Base-by-base conservation (phyloP, 2,797 vertebrate genomes). In the Crocodylus rhombifer region DNA sequence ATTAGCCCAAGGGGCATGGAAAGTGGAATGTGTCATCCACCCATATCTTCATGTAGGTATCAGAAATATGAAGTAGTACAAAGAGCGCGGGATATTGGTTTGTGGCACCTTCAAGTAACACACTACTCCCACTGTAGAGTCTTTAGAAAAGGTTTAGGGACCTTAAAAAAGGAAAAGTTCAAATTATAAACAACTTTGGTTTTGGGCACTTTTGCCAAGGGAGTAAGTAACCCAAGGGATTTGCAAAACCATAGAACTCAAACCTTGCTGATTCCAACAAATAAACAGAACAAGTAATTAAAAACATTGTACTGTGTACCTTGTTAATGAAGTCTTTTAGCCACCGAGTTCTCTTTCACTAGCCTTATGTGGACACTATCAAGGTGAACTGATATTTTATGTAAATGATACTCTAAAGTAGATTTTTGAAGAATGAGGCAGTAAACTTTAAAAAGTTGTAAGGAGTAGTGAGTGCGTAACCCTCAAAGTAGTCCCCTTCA, bases 321-420 rank as follows among this genome's bases (percentile, higher is more conserved):
- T 79, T 5, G 21, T 62, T 87, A 95, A 63, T 69, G 82, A 18
- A 28, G 80, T 89, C 67, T 83, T 80, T 28, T 75, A 63, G 42
- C 25, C n/a, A 11, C 0, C 3, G 51, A 61, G 58, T 17, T 60
- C 28, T 65, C 28, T 26, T n/a, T 65, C 30, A 82, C 14, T 30
- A 25, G 42, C 42, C 42, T 82, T 82, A 55, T 56, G 71, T 65
- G 89, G 58, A 62, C 84, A 86, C 23, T 25, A 73, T 25, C 61
- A 74, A 12, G 86, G 57, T 15, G 74, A 85, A 33, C 11, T 83
- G 67, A 23, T 80, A 57, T 81, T 67, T 42, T 51, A 14, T 93
- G 84, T 73, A 93, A 92, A 86, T 18, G 62, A 63, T 21, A 80
- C 84, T 36, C 76, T 94, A 23, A 42, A 91, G 7, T 30, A 90